A percentile compares a stretch with the other conserved stretches of the same genome.
Evolutionary conservation across 2,888 invertebrate genomes (phyloP).

Genomic region (Nomada ruficornis): DNA sequence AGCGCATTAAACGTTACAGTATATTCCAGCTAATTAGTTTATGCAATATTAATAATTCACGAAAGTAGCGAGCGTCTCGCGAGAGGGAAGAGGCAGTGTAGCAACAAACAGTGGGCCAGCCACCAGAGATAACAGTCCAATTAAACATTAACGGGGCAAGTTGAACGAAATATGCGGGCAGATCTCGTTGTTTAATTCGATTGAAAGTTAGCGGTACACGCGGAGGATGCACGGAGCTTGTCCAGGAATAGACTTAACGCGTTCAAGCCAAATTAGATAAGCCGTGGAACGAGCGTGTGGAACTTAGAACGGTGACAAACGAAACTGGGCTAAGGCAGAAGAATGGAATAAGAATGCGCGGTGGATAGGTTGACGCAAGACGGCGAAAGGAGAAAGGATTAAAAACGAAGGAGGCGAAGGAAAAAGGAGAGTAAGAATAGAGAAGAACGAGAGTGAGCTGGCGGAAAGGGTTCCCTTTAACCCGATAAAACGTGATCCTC

Average conservation of each 20-base stretch:
- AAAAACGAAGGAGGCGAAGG: not conserved
- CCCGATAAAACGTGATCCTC: conserved; percentile 71
- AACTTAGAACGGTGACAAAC: not conserved
- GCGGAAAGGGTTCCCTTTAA: conserved; percentile 69
- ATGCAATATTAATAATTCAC: conserved; percentile 29
- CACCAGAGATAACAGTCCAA: conserved; percentile 31
- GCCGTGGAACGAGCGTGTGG: not conserved
- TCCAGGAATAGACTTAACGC: conserved; percentile 11
- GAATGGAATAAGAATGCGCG: conserved; percentile 33
- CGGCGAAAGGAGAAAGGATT: not conserved
- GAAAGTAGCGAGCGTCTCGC: conserved; percentile 9
- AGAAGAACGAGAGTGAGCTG: conserved; percentile 12
- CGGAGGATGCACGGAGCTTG: conserved; percentile 1
- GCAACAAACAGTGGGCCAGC: not conserved
- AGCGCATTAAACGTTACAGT: conserved; percentile 17
- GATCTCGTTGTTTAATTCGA: conserved; percentile 32
- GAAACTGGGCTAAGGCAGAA: conserved; percentile 15
- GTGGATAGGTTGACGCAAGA: not conserved
- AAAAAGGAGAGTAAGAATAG: not conserved
- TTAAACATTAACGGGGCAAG: conserved; percentile 30
- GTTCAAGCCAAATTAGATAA: conserved; percentile 30
- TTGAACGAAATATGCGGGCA: conserved; percentile 22
- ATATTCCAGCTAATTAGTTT: conserved; percentile 15
- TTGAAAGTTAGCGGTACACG: conserved; percentile 27
- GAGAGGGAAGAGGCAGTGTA: conserved; percentile 2